Evolutionary conservation across 2,113 vertebrate genomes (phyloP).

Genomic region (Xenopus laevis): DNA sequence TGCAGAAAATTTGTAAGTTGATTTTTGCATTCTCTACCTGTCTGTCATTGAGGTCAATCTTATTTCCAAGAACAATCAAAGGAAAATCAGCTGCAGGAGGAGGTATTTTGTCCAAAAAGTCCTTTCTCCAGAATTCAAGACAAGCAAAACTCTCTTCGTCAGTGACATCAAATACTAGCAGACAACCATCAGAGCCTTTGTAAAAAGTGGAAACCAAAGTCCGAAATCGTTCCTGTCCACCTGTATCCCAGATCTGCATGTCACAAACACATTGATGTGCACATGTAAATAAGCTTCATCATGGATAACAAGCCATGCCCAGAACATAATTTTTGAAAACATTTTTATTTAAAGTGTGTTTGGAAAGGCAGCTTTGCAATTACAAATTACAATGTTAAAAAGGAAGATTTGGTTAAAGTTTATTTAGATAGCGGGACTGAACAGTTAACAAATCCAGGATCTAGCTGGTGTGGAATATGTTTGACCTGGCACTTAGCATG

Average conservation of each 20-base stretch:
- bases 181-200: conserved; percentile 71
- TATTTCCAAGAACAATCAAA: conserved; percentile 75
- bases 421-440: too few species aligned
- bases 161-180: conserved; percentile 72
- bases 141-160: conserved; percentile 69
- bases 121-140: conserved; percentile 68
- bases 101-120: conserved; percentile 67
- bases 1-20: not conserved
- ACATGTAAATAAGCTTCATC: too few species aligned
- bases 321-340: too few species aligned
- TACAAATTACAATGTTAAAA: too few species aligned
- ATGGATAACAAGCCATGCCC: too few species aligned
- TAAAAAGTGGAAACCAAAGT: conserved; percentile 75
- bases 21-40: conserved; percentile 56
- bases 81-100: conserved; percentile 62
- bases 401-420: too few species aligned
- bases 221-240: conserved; percentile 74
- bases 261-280: not conserved
- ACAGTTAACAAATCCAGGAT: too few species aligned
- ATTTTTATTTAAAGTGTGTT: too few species aligned
- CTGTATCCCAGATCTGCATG: conserved; percentile 75
- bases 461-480: too few species aligned
- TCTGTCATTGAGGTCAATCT: conserved; percentile 68
- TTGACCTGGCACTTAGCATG: too few species aligned
- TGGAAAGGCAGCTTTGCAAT: too few species aligned